These are phyloP conservation scores for Pipa parva DNA, from an alignment of 2,113 vertebrate species.

Conservation along the genomic window DNA sequence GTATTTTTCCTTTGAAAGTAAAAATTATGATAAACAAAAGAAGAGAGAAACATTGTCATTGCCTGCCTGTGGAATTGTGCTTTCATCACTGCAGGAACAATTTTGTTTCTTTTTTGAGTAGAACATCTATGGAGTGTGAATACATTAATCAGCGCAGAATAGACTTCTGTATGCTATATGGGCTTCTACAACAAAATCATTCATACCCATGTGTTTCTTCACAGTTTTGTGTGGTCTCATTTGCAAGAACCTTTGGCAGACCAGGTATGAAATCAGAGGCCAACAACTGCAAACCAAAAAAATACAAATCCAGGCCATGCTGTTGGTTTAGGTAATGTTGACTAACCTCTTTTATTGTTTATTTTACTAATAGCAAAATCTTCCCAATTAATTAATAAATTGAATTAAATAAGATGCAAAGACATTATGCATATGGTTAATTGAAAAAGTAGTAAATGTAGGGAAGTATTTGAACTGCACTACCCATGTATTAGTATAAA, in stretches of 20 bases:
- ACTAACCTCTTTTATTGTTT: too few relatives aligned
- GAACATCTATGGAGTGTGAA: constrained; percentile 42
- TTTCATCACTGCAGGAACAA: constrained; percentile 21
- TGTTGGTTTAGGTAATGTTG: too few relatives aligned
- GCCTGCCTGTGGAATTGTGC: constrained; percentile 41
- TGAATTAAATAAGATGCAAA: too few relatives aligned
- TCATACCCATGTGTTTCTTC: constrained; percentile 41
- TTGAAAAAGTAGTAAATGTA: too few relatives aligned
- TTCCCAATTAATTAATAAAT: too few relatives aligned
- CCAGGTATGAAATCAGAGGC: background rate
- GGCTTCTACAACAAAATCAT: constrained; percentile 48
- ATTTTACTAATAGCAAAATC: too few relatives aligned
- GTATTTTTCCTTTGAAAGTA: constrained; percentile 48
- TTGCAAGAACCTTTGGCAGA: constrained; percentile 40
- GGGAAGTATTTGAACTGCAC: too few relatives aligned
- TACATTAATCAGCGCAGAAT: background rate
- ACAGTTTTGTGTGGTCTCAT: constrained; percentile 44
- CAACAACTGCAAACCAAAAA: constrained; percentile 1
- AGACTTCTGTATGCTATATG: constrained; percentile 41
- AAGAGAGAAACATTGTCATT: constrained; percentile 41
- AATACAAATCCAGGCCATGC: too few relatives aligned
- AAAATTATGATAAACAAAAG: constrained; percentile 41
- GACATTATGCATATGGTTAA: too few relatives aligned
- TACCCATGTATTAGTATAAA: too few relatives aligned
- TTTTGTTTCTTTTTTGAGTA: constrained; percentile 43